Conservation (phyloP, 2,888 invertebrate species). For the Heliconius charithonia region DNA sequence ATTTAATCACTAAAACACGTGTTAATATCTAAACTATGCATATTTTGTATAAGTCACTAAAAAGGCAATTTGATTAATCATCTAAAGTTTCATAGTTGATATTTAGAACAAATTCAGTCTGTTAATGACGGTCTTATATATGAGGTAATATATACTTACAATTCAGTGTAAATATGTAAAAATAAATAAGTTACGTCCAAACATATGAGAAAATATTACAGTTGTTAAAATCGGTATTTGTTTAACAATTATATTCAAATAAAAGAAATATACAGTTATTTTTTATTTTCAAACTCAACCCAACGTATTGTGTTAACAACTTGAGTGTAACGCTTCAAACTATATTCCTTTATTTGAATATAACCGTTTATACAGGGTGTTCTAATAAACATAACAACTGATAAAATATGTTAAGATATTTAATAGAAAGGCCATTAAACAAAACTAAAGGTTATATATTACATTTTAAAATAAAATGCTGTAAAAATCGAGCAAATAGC, state of each 20-base stretch:
- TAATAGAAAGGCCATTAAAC: background rate
- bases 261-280: background rate
- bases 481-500: conserved; percentile 9
- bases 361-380: background rate
- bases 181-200: conserved; percentile 7
- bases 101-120: conserved; percentile 34
- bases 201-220: background rate
- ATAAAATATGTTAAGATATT: background rate
- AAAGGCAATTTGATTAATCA: conserved; percentile 58
- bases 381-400: background rate
- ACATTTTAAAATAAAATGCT: background rate
- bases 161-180: conserved; percentile 10
- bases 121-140: conserved; percentile 14
- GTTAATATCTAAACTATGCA: conserved; percentile 52
- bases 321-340: no score
- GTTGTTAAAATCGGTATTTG: background rate
- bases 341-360: background rate
- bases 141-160: conserved; percentile 9
- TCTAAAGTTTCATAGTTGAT: conserved; percentile 40
- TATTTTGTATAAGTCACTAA: conserved; percentile 57
- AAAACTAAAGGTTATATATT: background rate
- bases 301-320: background rate
- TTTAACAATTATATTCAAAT: background rate
- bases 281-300: background rate
- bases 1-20: conserved; percentile 60